Evolutionary conservation across 2,113 vertebrate genomes (phyloP).

Genomic region (Sus scrofa): T2T-Sscrofa CM000824.6:52413001-52413500

Average conservation of each 20-base stretch:
- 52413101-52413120: background rate
- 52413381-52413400: no score
- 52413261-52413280: background rate
- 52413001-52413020: background rate
- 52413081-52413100: background rate
- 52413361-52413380: background rate
- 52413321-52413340: background rate
- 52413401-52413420: no score
- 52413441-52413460: no score
- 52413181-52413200: background rate
- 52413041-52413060: background rate
- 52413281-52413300: background rate
- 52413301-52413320: background rate
- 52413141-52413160: constrained; percentile 8
- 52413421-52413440: no score
- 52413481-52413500: no score
- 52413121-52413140: constrained; percentile 37
- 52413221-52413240: background rate
- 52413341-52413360: no score
- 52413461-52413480: no score
- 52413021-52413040: background rate
- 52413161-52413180: background rate
- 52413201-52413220: constrained; percentile 4
- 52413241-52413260: background rate
- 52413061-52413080: background rate